phyloP scores from a whole-genome alignment of 2,797 vertebrate species.

The Myiothlypis chrysogaster region DNA sequence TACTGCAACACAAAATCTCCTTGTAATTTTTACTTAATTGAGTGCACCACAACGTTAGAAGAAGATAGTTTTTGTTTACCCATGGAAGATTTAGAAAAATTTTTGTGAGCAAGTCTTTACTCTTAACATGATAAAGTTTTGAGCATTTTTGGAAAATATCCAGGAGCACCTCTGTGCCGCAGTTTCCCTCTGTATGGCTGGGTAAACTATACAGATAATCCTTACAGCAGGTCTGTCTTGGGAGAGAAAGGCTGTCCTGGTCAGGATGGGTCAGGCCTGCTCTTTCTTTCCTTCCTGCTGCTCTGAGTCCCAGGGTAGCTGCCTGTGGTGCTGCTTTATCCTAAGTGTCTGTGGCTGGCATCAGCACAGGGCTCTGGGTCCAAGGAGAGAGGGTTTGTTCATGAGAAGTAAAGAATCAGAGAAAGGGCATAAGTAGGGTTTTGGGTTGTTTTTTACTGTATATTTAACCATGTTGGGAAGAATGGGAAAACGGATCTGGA shows the following conservation, averaged over 20 bases:
- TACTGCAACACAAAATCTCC: neutral
- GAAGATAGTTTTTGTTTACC: rapidly evolving
- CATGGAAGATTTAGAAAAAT: neutral
- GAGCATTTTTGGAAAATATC: neutral
- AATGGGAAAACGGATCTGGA: neutral
- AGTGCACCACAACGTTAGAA: neutral
- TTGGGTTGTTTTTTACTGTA: neutral
- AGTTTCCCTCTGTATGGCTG: rapidly evolving
- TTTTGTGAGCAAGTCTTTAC: neutral
- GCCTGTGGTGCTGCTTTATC: neutral
- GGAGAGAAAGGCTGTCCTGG: neutral
- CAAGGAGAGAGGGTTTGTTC: neutral
- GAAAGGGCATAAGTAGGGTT: neutral
- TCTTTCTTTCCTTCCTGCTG: neutral
- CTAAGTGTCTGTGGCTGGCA: neutral
- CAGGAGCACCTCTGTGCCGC: rapidly evolving
- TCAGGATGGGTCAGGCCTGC: neutral
- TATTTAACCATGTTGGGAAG: neutral
- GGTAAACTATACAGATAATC: too few relatives aligned
- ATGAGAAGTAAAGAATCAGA: neutral
- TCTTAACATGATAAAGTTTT: neutral
- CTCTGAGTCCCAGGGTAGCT: neutral
- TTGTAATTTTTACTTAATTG: neutral
- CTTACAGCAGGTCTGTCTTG: neutral
- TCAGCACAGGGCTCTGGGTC: neutral